Percentiles rank a stretch among this genome's conserved stretches.
Evolutionary conservation across 2,113 vertebrate species (phyloP).

Genomic region (Pelodiscus sinensis): DNA sequence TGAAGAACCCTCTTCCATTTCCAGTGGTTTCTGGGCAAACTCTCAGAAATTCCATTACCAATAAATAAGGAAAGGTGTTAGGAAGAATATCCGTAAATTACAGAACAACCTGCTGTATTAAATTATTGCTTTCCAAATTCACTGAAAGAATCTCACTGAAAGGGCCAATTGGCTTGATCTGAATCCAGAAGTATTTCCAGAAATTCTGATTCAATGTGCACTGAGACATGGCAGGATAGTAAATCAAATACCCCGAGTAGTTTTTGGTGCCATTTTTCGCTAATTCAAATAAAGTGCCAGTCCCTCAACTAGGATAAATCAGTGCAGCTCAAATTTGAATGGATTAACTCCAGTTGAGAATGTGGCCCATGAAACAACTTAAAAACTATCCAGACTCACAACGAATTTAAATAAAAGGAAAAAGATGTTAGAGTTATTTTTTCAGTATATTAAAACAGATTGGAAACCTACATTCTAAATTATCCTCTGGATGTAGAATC

Average conservation of each 20-base stretch:
- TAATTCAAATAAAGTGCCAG: not conserved
- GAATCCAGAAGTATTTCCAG: not conserved
- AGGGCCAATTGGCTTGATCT: not conserved
- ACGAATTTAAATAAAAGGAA: not conserved
- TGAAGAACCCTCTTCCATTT: not conserved
- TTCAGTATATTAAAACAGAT: not conserved
- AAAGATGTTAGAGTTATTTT: not conserved
- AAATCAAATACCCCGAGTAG: not conserved
- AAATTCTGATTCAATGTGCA: not conserved
- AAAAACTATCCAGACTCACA: not conserved
- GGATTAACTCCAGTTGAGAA: not conserved
- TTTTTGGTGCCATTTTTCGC: not conserved
- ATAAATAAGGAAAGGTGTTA: not conserved
- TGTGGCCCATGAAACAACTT: not conserved
- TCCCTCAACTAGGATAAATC: not conserved
- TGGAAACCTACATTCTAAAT: not conserved
- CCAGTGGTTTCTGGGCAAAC: not conserved
- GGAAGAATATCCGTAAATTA: not conserved
- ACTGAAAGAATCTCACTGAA: not conserved
- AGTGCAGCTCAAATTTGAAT: not conserved
- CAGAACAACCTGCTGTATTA: not conserved
- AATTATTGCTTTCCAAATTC: not conserved
- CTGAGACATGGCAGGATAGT: not conserved
- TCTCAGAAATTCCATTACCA: not conserved
- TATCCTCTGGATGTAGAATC: not conserved